Evolutionary conservation across 2,113 vertebrate genomes (phyloP).

Genomic region (Peucedramus taeniatus): DNA sequence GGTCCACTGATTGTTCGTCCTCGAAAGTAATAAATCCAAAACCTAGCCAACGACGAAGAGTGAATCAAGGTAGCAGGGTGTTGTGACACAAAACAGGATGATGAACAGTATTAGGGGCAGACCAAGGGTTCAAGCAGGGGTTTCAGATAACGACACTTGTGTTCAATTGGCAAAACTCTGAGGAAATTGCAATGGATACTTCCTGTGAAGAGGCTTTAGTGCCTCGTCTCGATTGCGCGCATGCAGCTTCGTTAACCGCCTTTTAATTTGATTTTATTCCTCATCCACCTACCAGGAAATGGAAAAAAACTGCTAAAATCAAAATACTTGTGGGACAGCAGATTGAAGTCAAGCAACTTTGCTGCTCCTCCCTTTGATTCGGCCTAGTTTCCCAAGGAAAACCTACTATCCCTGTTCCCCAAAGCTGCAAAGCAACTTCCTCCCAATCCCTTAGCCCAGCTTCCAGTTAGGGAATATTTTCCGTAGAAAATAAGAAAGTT

Average conservation of each 20-base stretch:
- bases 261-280: background rate
- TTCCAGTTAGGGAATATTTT: background rate
- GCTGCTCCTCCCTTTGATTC: background rate
- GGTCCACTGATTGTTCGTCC: slow-evolving; percentile 99
- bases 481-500: slow-evolving; percentile 14
- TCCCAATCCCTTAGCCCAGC: background rate
- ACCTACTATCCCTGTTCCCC: background rate
- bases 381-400: background rate
- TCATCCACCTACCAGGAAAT: slow-evolving; percentile 31
- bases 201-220: background rate
- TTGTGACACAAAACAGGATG: slow-evolving; percentile 99
- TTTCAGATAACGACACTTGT: slow-evolving; percentile 80
- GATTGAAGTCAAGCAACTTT: background rate
- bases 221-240: slow-evolving; percentile 20
- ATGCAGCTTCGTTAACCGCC: slow-evolving; percentile 7
- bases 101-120: slow-evolving; percentile 98
- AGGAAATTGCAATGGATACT: slow-evolving; percentile 22
- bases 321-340: slow-evolving; percentile 13
- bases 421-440: slow-evolving; percentile 56
- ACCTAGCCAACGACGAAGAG: slow-evolving; percentile 99
- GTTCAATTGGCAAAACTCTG: slow-evolving; percentile 41
- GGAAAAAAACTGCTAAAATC: background rate
- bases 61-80: slow-evolving; percentile 99
- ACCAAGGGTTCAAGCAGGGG: slow-evolving; percentile 89
- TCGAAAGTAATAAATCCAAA: slow-evolving; percentile 99